Percentiles rank a stretch among this genome's conserved stretches.
Conservation (phyloP, 2,888 invertebrate species). For the Phrixothrix hirtus region DNA sequence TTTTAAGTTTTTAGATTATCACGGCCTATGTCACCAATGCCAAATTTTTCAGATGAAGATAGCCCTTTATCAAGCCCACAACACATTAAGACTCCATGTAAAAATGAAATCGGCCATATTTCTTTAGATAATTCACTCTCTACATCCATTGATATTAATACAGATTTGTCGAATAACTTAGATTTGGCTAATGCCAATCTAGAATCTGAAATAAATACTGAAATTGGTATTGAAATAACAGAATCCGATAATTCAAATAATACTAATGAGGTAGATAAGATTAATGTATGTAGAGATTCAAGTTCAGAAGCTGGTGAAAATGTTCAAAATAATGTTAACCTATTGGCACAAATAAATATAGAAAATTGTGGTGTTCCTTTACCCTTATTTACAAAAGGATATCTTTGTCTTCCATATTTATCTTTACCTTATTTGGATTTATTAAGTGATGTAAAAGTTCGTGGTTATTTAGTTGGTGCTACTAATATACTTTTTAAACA, state of each 20-base stretch:
- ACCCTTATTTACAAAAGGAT: slow-evolving; percentile 85
- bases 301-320: slow-evolving; percentile 67
- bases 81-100: slow-evolving; percentile 9
- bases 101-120: slow-evolving; percentile 9
- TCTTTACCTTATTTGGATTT: slow-evolving; percentile 94
- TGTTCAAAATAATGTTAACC: slow-evolving; percentile 64
- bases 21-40: slow-evolving; percentile 73
- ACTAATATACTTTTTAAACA: slow-evolving; percentile 98
- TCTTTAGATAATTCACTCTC: slow-evolving; percentile 15
- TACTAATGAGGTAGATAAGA: slow-evolving; percentile 47
- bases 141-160: slow-evolving; percentile 12
- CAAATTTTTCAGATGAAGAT: slow-evolving; percentile 63
- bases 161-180: no score
- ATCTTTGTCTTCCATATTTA: slow-evolving; percentile 92
- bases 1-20: slow-evolving; percentile 61
- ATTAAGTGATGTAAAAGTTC: slow-evolving; percentile 82
- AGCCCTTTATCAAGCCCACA: slow-evolving; percentile 39
- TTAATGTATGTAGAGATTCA: slow-evolving; percentile 70
- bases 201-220: slow-evolving; percentile 45
- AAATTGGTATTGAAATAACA: slow-evolving; percentile 52
- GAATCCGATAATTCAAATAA: slow-evolving; percentile 49
- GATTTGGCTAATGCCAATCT: slow-evolving; percentile 39
- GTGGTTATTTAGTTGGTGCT: slow-evolving; percentile 91
- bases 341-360: slow-evolving; percentile 67
- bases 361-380: slow-evolving; percentile 87